Conservation (phyloP, 2,113 vertebrate genomes). For the Chaetura pelagica region DNA sequence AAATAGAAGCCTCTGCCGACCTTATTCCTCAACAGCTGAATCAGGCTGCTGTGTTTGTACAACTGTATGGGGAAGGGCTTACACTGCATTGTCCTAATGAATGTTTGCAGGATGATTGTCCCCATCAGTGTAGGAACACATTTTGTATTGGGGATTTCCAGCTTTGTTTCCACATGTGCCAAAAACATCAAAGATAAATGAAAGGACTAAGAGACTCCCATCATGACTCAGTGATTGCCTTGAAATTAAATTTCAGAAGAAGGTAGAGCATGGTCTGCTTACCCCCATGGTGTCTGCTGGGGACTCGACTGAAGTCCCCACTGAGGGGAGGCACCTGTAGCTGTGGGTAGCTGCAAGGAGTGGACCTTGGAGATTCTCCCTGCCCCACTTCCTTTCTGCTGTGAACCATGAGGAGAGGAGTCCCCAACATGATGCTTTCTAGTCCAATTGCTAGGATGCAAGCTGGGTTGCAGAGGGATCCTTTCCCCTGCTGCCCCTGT, state of each 20-base stretch:
- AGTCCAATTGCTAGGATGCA: background rate
- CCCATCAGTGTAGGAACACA: background rate
- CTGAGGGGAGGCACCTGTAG: rapidly evolving
- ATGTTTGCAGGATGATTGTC: background rate
- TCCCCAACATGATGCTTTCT: background rate
- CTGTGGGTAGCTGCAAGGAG: background rate
- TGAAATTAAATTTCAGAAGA: background rate
- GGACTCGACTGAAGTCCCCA: background rate
- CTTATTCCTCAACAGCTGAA: background rate
- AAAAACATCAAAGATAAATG: background rate
- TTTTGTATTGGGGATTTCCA: background rate
- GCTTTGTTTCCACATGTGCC: background rate
- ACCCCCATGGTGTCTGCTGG: background rate
- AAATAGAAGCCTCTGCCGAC: background rate
- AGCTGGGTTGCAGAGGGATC: background rate
- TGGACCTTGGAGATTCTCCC: background rate
- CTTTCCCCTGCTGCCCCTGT: background rate
- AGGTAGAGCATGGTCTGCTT: background rate
- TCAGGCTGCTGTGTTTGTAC: background rate
- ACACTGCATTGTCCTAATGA: background rate
- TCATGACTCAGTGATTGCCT: background rate
- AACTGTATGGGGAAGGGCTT: background rate
- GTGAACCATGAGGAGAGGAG: background rate
- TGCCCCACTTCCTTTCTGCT: background rate
- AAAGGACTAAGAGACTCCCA: background rate